These are phyloP conservation scores for Caenorhabditis parvicauda DNA, from an alignment of 2,888 invertebrate genomes.

Conservation along the genomic window DNA sequence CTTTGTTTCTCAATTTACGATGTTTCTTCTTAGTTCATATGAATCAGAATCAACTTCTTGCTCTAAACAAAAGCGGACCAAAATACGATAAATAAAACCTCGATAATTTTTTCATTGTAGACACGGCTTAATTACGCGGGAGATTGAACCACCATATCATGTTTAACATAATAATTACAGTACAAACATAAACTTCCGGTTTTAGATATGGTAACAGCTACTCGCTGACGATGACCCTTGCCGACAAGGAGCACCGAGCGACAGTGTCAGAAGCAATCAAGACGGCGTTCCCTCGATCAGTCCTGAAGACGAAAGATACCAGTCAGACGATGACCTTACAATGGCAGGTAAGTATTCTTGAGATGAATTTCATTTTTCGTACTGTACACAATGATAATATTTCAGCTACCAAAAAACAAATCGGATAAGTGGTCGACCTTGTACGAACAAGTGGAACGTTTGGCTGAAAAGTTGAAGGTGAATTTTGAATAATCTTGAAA, in stretches of 20 bases:
- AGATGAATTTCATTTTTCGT: no score
- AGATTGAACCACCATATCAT: no score
- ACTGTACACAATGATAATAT: constrained; percentile 5
- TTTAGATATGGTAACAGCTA: constrained; percentile 47
- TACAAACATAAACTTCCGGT: no score
- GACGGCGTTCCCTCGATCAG: neutral
- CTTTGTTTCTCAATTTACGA: no score
- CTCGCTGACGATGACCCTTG: constrained; percentile 30
- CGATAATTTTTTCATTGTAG: no score
- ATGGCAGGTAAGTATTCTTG: no score
- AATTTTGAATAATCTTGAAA: no score
- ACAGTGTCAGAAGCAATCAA: constrained; percentile 8
- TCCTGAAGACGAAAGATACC: constrained; percentile 10
- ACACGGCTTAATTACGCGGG: no score
- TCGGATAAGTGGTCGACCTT: constrained; percentile 14
- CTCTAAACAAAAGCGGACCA: no score
- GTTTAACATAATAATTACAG: neutral
- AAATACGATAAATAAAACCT: no score
- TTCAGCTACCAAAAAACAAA: constrained; percentile 8
- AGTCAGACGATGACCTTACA: constrained; percentile 2
- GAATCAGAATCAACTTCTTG: no score
- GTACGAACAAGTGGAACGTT: constrained; percentile 9
- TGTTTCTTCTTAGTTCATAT: no score
- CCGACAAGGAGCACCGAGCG: constrained; percentile 3
- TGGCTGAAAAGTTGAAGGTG: constrained; percentile 7